Percentiles rank a stretch among this genome's conserved stretches.
These are phyloP conservation scores for Cochlearius cochlearius DNA, from an alignment of 2,113 vertebrate species.

Conservation along the genomic window DNA sequence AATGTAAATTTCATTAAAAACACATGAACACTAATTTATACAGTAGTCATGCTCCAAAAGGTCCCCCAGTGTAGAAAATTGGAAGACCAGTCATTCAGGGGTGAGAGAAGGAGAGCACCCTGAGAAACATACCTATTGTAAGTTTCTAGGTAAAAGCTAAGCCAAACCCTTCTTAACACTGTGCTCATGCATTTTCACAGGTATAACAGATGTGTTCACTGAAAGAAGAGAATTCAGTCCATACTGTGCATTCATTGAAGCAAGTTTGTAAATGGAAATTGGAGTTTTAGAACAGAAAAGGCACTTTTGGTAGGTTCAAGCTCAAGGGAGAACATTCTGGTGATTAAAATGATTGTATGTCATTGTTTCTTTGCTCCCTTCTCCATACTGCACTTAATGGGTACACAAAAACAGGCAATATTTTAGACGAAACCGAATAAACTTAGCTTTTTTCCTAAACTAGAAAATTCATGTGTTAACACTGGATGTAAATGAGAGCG, in stretches of 20 bases:
- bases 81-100: background rate
- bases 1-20: conserved; percentile 4
- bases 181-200: background rate
- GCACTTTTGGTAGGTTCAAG: background rate
- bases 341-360: background rate
- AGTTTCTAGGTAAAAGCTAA: background rate
- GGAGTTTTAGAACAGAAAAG: background rate
- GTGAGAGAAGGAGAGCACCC: background rate
- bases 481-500: background rate
- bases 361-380: background rate
- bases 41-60: background rate
- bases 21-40: background rate
- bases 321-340: background rate
- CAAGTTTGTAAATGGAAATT: background rate
- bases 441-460: background rate
- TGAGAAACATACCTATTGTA: background rate
- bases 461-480: background rate
- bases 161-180: background rate
- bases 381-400: background rate
- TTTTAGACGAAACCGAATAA: background rate
- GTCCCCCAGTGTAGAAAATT: background rate
- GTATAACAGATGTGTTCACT: background rate
- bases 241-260: background rate
- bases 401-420: background rate
- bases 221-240: background rate